Percentiles rank a stretch among this genome's conserved stretches.
Conservation (phyloP, 1,140 invertebrate genomes). For the Drosophila micromelanica region DNA sequence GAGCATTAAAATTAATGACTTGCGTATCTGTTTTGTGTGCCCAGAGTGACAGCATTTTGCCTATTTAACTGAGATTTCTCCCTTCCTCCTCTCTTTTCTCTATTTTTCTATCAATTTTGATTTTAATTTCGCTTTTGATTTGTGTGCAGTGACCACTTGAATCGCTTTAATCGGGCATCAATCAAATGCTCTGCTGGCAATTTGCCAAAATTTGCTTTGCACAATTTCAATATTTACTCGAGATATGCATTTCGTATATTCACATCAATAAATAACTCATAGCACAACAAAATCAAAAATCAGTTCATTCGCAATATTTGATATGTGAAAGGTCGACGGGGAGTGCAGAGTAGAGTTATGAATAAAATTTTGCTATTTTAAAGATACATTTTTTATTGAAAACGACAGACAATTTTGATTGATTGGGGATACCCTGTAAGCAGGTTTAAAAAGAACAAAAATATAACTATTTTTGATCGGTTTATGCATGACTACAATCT, state of each 20-base stretch:
- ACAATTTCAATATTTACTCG: conserved; percentile 61
- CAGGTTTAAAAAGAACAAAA: background rate
- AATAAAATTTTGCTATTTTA: conserved; percentile 7
- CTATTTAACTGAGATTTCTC: conserved; percentile 4
- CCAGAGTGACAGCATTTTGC: conserved; percentile 11
- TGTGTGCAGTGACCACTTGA: conserved; percentile 35
- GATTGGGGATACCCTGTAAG: background rate
- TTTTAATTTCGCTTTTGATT: conserved; percentile 28
- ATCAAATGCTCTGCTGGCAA: conserved; percentile 53
- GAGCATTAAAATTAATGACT: conserved; percentile 72
- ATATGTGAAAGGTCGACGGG: conserved; percentile 36
- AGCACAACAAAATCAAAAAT: conserved; percentile 38
- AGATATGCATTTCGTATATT: conserved; percentile 33
- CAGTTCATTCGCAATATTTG: conserved; percentile 61
- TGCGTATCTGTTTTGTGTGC: conserved; percentile 29
- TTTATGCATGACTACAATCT: too few species aligned
- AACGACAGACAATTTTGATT: too few species aligned
- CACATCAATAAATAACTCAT: conserved; percentile 44
- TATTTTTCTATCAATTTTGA: background rate
- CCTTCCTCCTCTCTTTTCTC: background rate
- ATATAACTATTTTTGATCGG: background rate
- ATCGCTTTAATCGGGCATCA: conserved; percentile 68
- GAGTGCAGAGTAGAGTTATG: background rate
- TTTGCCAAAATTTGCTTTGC: conserved; percentile 55
- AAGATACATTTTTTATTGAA: conserved; percentile 58